Conservation (phyloP, 2,797 vertebrate species). For the Botia almorhae region DNA sequence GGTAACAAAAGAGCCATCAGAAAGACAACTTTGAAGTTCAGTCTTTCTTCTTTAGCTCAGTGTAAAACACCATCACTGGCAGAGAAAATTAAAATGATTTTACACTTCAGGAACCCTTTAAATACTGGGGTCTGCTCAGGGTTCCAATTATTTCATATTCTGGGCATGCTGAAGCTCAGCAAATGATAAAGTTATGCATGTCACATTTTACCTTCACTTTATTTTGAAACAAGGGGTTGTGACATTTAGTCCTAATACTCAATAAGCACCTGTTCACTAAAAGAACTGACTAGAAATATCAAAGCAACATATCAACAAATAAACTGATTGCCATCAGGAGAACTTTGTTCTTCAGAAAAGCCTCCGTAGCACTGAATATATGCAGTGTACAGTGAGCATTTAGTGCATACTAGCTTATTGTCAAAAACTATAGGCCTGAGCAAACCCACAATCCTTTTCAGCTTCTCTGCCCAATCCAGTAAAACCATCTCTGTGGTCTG, state of each 20-base stretch:
- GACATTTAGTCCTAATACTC: neutral
- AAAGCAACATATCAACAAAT: too few species aligned
- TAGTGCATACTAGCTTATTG: neutral
- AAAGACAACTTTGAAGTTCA: constrained; percentile 67
- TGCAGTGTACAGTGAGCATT: neutral
- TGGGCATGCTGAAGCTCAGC: neutral
- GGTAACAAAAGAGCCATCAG: constrained; percentile 74
- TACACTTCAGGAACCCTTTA: constrained; percentile 20
- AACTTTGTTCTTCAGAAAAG: too few species aligned
- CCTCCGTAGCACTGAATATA: too few species aligned
- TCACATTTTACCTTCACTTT: neutral
- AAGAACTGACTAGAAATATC: neutral
- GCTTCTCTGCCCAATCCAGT: neutral
- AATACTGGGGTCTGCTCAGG: constrained; percentile 24
- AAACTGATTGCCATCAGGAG: too few species aligned
- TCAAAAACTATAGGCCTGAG: neutral
- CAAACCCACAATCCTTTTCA: constrained; percentile 21
- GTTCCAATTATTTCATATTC: neutral
- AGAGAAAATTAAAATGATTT: constrained; percentile 11
- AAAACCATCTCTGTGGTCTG: constrained; percentile 33
- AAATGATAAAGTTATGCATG: neutral
- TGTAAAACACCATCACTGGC: constrained; percentile 55
- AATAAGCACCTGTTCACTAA: neutral
- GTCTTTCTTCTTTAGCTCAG: constrained; percentile 80
- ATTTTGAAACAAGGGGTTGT: neutral